Evolutionary conservation across 2,888 invertebrate genomes (phyloP), one percentile per base, ranked within the genome.

Genomic region (Tortrix viridana): DNA sequence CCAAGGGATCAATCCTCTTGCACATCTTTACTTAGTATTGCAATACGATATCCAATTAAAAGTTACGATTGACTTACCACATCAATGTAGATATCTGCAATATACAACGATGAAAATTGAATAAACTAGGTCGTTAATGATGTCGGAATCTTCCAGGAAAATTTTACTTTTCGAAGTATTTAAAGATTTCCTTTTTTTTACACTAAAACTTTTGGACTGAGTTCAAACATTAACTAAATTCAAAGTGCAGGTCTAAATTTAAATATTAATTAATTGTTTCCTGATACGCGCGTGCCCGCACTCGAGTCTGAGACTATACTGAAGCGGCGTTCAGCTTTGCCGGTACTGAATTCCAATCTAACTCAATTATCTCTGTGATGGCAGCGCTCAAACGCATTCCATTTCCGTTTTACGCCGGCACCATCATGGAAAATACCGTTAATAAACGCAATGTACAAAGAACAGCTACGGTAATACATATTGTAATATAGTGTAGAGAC

Each of bases 261-360:
- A 41, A 41, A 41, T 19, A 44, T 22, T 22, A 47, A 22, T 37
- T 20, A 65, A 73, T 37, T 69, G 56, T 47, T 56, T 23, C 23
- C 52, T 26, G 14, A 66, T 57, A 57, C 43, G 61, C 89, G 89
- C 82, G 81, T 79, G 72, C 71, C 73, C 83, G 68, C 74, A 41
- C 65, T 67, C 74, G 69, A 74, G 70, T 65, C 82, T 80, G 78
- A 82, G 84, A 76, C 79, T 79, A 79, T 77, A 89, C 89, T 89
- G 89, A 84, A 26, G 56, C 56, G 55, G 19, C 23, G 19, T 32
- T 49, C 60, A 16, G 38, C 60, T 6, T 38, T n/a, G 14, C 50
- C 52, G 7, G 50, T 57, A 56, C 37, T 55, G 50, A 12, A 46
- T 41, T 61, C 49, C 37, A 56, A 52, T 46, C 56, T 37, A 18